A percentile compares a stretch with the other conserved stretches of the same genome.
Evolutionary conservation across 1,140 invertebrate species (phyloP).

Genomic region (Heliconius hermathena): DNA sequence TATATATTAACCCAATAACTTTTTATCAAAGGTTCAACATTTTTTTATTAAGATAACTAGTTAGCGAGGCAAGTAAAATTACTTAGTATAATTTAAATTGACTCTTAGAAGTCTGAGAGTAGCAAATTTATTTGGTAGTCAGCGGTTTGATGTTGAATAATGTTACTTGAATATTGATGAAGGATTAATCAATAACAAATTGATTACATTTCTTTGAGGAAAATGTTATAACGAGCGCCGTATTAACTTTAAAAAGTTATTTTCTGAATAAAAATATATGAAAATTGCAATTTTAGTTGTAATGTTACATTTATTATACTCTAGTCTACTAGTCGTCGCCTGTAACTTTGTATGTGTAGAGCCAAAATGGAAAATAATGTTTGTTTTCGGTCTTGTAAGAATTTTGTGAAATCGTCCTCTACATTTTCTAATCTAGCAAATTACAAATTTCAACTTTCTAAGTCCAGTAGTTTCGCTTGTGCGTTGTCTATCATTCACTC

Average conservation of each 20-base stretch:
- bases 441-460: too few relatives aligned
- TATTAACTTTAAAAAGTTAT: neutral
- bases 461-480: too few relatives aligned
- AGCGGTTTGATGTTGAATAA: conserved; percentile 9
- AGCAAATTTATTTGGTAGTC: conserved; percentile 11
- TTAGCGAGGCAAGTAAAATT: neutral
- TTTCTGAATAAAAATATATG: neutral
- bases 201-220: neutral
- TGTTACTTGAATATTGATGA: conserved; percentile 14
- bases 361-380: too few relatives aligned
- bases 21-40: neutral
- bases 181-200: conserved; percentile 11
- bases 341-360: too few relatives aligned
- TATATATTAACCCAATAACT: neutral
- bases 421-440: too few relatives aligned
- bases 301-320: neutral
- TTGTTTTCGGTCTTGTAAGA: too few relatives aligned
- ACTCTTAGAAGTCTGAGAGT: neutral
- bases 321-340: too few relatives aligned
- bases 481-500: too few relatives aligned
- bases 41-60: neutral
- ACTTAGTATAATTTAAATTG: conserved; percentile 13
- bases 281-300: neutral
- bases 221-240: neutral
- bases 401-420: too few relatives aligned